Evolutionary conservation across 2,113 vertebrate species (phyloP).

Genomic region (Saguinus midas): DNA sequence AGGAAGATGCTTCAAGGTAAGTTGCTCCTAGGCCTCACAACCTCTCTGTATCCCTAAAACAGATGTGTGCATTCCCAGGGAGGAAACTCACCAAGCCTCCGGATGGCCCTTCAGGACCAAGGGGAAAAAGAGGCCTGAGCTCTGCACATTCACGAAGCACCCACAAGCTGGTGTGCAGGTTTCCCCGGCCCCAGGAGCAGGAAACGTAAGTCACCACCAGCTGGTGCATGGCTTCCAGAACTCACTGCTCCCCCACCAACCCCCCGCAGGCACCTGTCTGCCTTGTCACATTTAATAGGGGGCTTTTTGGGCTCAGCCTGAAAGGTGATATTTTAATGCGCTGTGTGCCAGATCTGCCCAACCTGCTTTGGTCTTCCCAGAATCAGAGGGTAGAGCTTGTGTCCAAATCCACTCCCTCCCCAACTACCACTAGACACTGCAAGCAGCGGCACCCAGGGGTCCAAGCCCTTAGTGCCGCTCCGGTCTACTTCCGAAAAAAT

Average conservation of each 20-base stretch:
- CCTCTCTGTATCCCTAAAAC: background rate
- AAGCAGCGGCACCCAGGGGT: background rate
- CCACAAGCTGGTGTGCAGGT: background rate
- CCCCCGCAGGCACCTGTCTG: accelerated
- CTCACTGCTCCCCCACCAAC: background rate
- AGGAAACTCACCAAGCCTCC: background rate
- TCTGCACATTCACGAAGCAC: background rate
- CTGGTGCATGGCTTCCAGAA: background rate
- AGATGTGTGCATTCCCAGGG: background rate
- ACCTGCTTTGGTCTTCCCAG: background rate
- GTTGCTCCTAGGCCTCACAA: background rate
- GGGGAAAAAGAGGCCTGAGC: background rate
- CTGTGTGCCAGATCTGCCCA: background rate
- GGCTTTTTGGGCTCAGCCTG: background rate
- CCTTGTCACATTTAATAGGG: background rate
- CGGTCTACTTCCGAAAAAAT: background rate
- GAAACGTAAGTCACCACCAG: background rate
- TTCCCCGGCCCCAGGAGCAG: background rate
- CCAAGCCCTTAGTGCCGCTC: background rate
- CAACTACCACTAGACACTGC: accelerated
- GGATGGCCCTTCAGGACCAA: background rate
- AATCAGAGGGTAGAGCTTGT: background rate
- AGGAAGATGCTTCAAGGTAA: background rate
- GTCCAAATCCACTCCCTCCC: background rate
- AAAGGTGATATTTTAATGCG: background rate